Base-by-base conservation (phyloP, 2,797 vertebrate genomes). In the Sebastes miniatus region DNA sequence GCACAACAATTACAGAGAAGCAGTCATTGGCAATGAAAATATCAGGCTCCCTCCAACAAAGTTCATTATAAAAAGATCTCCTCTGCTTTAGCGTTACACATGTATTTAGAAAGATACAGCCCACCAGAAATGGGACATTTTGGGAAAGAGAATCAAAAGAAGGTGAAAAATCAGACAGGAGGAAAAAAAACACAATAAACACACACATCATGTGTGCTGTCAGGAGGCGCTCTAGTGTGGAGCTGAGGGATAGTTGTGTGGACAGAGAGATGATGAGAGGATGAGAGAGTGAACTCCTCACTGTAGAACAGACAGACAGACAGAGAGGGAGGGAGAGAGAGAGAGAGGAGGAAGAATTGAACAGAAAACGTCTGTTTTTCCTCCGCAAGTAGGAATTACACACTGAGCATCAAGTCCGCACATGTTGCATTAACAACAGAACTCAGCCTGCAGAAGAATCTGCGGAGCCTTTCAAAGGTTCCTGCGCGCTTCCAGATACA, bases 351-450 rank as follows among this genome's bases (percentile, higher is more conserved):
- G 62, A 76, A 61, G 74, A 83, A 77, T 39, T 66, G 74, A 71
- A 76, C 50, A 82, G 73, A 88, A 91, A 88, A 85, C 74, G 36
- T 89, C 80, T 90, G 81, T 84, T 91, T 88, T 68, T 84, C 52
- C 66, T 84, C 64, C 67, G 25, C 59, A 72, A 79, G 79, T 36
- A 63, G 63, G 80, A 87, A 86, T 82, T 86, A 84, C 66, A 76
- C 81, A 22, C 63, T 8, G 70, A 81, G 72, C 88, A 85, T 91
- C 93, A 93, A 89, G 94, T 92, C 92, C 77, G 56, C 93, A 92
- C 94, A 91, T 74, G 91, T 80, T 52, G 72, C 87, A 80, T 84
- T 68, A 80, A 76, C 82, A 69, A 29, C 79, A 54, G 63, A 82
- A 70, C 77, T 69, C 58, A 70, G 57, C 63, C 79, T 81, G 81